Evolutionary conservation across 2,113 vertebrate species (phyloP).

Genomic region (Actinemys pallida): DNA sequence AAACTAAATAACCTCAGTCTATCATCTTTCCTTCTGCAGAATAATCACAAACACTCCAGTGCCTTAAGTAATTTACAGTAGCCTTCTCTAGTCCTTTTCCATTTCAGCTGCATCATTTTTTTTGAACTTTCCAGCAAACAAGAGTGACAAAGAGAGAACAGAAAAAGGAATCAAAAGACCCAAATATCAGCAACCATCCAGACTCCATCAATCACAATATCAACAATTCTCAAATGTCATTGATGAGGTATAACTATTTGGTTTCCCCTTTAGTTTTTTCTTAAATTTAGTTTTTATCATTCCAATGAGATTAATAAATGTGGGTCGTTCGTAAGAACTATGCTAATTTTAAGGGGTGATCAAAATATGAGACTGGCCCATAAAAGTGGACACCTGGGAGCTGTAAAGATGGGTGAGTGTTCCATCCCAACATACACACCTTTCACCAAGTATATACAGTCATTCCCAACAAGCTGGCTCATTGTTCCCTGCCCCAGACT

Average conservation of each 20-base stretch:
- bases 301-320: accelerated
- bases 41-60: conserved; percentile 29
- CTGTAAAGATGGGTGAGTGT: not conserved
- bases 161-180: not conserved
- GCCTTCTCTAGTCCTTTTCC: not conserved
- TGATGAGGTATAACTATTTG: not conserved
- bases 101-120: not conserved
- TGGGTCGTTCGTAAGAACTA: not conserved
- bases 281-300: not conserved
- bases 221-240: not conserved
- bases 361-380: not conserved
- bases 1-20: conserved; percentile 32
- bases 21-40: conserved; percentile 30
- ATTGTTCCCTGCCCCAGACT: not conserved
- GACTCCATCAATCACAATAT: not conserved
- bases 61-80: conserved; percentile 35
- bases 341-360: not conserved
- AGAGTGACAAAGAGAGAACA: not conserved
- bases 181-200: not conserved
- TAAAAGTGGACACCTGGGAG: not conserved
- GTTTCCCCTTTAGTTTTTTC: not conserved
- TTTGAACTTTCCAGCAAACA: not conserved
- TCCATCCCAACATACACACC: accelerated
- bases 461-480: not conserved
- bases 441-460: not conserved